A percentile compares a stretch with the other conserved stretches of the same genome.
Conservation (phyloP, 2,888 invertebrate species). For the Sarcophaga variegata region DNA sequence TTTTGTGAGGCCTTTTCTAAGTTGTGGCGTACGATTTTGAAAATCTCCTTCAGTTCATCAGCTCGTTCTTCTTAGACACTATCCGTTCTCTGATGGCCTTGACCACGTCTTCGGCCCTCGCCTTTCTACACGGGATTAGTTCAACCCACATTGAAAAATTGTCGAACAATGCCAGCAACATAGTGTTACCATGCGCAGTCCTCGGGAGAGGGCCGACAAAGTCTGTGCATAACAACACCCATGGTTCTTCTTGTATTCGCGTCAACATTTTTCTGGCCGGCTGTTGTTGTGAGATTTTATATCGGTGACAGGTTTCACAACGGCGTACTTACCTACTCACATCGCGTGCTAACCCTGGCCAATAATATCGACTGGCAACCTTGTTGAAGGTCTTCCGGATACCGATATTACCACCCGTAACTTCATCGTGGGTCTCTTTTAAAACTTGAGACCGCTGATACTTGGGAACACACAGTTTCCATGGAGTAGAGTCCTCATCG, state of each 20-base stretch:
- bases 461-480: constrained; percentile 26
- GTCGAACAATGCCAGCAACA: background rate
- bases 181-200: background rate
- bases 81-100: constrained; percentile 9
- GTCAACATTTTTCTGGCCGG: constrained; percentile 39
- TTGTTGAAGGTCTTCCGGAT: constrained; percentile 15
- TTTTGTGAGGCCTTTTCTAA: background rate
- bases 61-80: constrained; percentile 6
- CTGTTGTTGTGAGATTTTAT: constrained; percentile 27
- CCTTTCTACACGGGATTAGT: background rate
- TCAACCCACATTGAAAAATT: constrained; percentile 34
- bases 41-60: constrained; percentile 17
- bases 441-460: constrained; percentile 6
- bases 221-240: background rate
- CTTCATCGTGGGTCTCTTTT: background rate
- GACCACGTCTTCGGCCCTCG: background rate
- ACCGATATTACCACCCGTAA: constrained; percentile 30
- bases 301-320: constrained; percentile 24
- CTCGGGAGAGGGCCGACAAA: background rate
- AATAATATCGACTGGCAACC: background rate
- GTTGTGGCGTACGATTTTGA: constrained; percentile 9
- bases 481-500: constrained; percentile 11
- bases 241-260: constrained; percentile 26
- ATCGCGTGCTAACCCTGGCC: constrained; percentile 37
- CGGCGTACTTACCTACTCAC: constrained; percentile 1